These are phyloP conservation scores for Caenorhabditis remanei DNA, from an alignment of 1,140 invertebrate genomes.

Conservation along the genomic window DNA sequence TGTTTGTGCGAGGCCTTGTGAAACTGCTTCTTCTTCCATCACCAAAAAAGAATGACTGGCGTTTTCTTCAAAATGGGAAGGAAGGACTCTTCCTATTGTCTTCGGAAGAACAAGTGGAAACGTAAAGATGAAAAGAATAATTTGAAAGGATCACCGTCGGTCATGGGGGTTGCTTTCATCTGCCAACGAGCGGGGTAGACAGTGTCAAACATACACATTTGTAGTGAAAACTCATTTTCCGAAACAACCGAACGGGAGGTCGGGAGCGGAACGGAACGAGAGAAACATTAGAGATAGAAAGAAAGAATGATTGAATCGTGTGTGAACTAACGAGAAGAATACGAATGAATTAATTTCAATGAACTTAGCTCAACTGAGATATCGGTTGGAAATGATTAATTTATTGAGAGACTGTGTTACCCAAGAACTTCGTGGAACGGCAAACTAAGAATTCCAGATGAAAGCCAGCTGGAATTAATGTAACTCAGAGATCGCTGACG, in stretches of 20 bases:
- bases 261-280: background rate
- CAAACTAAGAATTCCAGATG: background rate
- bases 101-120: no score
- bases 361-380: no score
- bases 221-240: conserved; percentile 5
- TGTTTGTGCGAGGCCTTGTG: conserved; percentile 45
- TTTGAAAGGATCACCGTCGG: background rate
- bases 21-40: conserved; percentile 21
- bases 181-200: background rate
- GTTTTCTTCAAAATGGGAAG: background rate
- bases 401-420: no score
- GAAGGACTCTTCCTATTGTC: conserved; percentile 1
- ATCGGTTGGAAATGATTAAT: no score
- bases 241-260: background rate
- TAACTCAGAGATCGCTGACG: background rate
- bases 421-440: no score
- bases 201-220: background rate
- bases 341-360: background rate
- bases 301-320: background rate
- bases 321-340: background rate
- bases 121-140: background rate
- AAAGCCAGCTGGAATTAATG: background rate
- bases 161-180: background rate
- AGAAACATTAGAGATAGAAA: no score
- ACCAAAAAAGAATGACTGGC: background rate